phyloP scores from a whole-genome alignment of 2,113 vertebrate genomes.

The Myrmophylax atrothorax region DNA sequence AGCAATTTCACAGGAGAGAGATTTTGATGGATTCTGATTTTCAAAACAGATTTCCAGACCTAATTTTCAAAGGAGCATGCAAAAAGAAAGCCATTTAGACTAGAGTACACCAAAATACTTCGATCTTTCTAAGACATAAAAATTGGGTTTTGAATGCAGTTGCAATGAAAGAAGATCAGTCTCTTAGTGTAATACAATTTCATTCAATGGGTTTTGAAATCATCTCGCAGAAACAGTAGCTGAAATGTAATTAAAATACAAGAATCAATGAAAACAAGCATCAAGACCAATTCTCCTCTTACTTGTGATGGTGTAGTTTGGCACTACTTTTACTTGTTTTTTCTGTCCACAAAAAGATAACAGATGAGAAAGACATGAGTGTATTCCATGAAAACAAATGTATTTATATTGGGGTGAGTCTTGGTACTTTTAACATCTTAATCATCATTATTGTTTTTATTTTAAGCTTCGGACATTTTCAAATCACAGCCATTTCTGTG shows the following conservation, averaged over 20 bases:
- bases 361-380: neutral
- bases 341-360: neutral
- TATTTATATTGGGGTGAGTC: neutral
- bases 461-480: neutral
- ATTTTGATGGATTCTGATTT: constrained; percentile 13
- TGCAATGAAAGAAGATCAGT: neutral
- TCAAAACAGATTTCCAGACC: neutral
- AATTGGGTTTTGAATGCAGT: neutral
- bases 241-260: constrained; percentile 36
- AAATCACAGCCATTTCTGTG: neutral
- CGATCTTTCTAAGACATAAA: neutral
- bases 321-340: neutral
- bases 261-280: neutral
- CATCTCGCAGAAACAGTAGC: neutral
- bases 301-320: neutral
- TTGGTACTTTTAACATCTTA: neutral
- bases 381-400: neutral
- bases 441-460: neutral
- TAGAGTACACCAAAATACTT: neutral
- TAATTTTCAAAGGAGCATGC: neutral
- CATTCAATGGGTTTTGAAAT: neutral
- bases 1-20: neutral
- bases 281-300: neutral
- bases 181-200: neutral
- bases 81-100: neutral